Evolutionary conservation across 2,797 vertebrate species (phyloP), one percentile per base, ranked within the genome.

Genomic region (Neosalanx taihuensis): DNA sequence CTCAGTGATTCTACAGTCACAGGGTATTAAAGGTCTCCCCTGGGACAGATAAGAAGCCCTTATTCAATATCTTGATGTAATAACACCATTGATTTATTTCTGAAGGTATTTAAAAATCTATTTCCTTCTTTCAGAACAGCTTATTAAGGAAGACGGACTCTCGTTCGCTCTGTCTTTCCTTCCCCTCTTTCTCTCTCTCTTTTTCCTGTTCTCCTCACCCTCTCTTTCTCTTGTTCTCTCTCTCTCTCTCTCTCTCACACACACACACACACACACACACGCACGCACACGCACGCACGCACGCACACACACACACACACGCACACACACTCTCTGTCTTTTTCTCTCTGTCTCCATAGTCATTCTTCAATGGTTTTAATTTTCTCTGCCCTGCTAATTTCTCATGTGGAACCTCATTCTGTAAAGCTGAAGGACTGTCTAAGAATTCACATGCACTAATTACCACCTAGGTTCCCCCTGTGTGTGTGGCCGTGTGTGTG

Each of bases 21-120:
- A n/a, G 15, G 51, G 51, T n/a, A 17, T 56, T 56, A 17, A 56
- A 56, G 18, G 51, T 17, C 15, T 56, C 51, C 51, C 18, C 15
- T 1, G 18, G 51, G 51, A 56, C 51, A 56, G 51, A 17, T 56
- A 64, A 69, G 67, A 35, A 56, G 57, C 29, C 26, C 29, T 20
- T 10, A 46, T 33, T 35, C 23, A 51, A 58, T 5, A 33, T 58
- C 29, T 53, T 64, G 69, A 69, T 74, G 51, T 56, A 57, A 69
- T 62, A 56, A 56, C 51, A n/a, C 51, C 51, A 33, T 70, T 41
- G 17, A 64, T 64, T 64, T 70, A 70, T 75, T 65, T 64, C n/a
- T 57, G 60, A 64, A 35, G 59, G 60, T 18, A 37, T 37, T 26
- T 69, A 29, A 69, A 56, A 72, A 37, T 68, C 64, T 57, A 20